phyloP scores from a whole-genome alignment of 2,888 invertebrate genomes.

The Leptura quadrifasciata region DNA sequence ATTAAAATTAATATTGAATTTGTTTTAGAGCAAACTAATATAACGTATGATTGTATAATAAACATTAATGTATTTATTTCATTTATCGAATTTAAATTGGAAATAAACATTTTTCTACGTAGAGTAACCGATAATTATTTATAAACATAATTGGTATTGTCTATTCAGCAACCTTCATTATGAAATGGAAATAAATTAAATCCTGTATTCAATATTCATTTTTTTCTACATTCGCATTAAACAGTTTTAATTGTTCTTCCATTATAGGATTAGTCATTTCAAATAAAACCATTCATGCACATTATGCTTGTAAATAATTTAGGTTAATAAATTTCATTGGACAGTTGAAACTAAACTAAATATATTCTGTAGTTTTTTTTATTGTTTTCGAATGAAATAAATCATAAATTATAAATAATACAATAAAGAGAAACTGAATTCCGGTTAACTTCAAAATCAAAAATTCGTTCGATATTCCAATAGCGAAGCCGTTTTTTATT shows the following conservation, averaged over 20 bases:
- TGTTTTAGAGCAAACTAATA: too few relatives aligned
- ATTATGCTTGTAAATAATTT: neutral
- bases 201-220: neutral
- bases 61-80: too few relatives aligned
- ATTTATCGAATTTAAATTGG: neutral
- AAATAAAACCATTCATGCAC: neutral
- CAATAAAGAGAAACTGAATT: too few relatives aligned
- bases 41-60: too few relatives aligned
- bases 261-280: neutral
- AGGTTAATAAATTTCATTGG: neutral
- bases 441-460: too few relatives aligned
- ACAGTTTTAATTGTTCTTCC: neutral
- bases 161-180: neutral
- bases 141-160: neutral
- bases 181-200: conserved; percentile 11
- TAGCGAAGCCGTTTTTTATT: too few relatives aligned
- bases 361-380: neutral
- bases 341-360: neutral
- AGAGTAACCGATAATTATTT: neutral
- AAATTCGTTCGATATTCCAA: too few relatives aligned
- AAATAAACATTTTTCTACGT: neutral
- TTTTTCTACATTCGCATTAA: neutral
- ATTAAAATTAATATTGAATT: too few relatives aligned
- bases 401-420: neutral
- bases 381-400: neutral